Evolutionary conservation across 1,140 invertebrate genomes (phyloP), one percentile per base, ranked within the genome.

Genomic region (Psix sp.): DNA sequence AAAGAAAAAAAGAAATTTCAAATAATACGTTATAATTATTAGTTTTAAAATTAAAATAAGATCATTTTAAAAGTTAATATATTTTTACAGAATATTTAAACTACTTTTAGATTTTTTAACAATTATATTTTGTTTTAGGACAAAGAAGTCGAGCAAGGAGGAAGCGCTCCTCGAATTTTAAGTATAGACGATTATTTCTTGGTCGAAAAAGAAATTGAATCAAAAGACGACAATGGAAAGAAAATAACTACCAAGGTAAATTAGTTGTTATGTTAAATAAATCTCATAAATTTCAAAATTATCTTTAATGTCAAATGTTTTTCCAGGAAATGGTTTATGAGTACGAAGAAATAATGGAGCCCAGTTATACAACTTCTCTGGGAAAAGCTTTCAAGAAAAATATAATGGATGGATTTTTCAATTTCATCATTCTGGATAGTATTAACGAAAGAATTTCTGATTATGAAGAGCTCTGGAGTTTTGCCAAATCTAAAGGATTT

Each of bases 151-250:
- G 90, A 92, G 70, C 90, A 92, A 84, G 93, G 93, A 38, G 93
- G 93, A 1, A 91, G 92, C 59, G 94, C 93, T 33, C 93, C 94
- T 1, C 89, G 97, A 70, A 97, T 99, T 77, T 89, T 98, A 46
- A 96, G 94, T 67, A 90, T 99, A 33, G 96, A 99, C 86, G 96
- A 99, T 88, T 99, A 98, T 85, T 98, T 98, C 78, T 93, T 98
- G 87, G 92, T 94, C 36, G 96, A 98, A 88, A 91, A 92, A 42
- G 96, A 97, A 84, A 92, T 93, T 75, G 90, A 93, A 79, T 90
- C 92, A 67, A 90, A 89, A 20, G 94, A 96, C 80, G 91, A 93
- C 72, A 94, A 94, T 52, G 94, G 94, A 9, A 94, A 93, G 79
- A 92, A 89, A 82, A 85, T 92, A 5, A 91, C 88, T 60, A 86